Conservation (phyloP, 2,888 invertebrate species). For the Pachymerium ferrugineum region DNA sequence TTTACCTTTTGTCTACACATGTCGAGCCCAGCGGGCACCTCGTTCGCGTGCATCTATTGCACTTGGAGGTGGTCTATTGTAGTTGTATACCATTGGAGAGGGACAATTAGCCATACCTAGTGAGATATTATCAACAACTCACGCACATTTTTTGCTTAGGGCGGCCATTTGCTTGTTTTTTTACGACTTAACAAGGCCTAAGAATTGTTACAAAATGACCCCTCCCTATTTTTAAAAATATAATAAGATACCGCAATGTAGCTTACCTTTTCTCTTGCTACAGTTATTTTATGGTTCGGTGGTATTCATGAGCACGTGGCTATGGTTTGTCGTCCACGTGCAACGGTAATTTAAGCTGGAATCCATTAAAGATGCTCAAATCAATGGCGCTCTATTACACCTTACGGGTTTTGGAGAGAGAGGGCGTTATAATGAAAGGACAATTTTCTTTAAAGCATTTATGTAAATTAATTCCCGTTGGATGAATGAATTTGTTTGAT, state of each 20-base stretch:
- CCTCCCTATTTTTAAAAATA: not conserved
- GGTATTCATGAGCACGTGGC: slow-evolving; percentile 24
- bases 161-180: slow-evolving; percentile 16
- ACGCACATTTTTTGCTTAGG: not conserved
- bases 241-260: not conserved
- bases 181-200: not conserved
- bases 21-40: slow-evolving; percentile 20
- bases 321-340: not conserved
- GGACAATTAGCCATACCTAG: slow-evolving; percentile 5
- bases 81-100: slow-evolving; percentile 15
- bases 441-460: too few relatives aligned
- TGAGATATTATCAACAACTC: slow-evolving; percentile 20
- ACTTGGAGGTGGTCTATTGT: slow-evolving; percentile 20
- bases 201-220: not conserved
- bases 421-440: too few relatives aligned
- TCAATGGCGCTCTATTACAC: too few relatives aligned
- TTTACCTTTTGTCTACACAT: not conserved
- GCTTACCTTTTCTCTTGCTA: too few relatives aligned
- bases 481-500: not conserved
- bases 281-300: too few relatives aligned
- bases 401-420: not conserved
- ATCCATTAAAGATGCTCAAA: not conserved
- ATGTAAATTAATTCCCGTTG: not conserved
- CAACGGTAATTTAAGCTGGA: not conserved
- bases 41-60: slow-evolving; percentile 19